Evolutionary conservation across 1,140 invertebrate species (phyloP), one percentile per base, ranked within the genome.

Genomic region (Mizuhopecten yessoensis): DNA sequence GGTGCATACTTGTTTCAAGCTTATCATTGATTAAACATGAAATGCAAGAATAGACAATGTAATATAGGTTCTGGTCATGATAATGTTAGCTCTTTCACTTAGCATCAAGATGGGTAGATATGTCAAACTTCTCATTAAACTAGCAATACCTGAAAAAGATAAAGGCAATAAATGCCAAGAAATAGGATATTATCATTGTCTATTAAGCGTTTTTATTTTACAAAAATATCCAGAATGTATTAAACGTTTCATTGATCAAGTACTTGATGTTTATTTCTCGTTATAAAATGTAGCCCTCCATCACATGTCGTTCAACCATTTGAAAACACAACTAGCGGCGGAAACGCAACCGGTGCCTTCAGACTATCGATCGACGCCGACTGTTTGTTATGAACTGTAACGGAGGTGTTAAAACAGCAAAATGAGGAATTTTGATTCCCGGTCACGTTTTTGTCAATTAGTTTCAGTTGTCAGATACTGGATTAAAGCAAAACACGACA

Each of bases 371-470:
- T 29, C 57, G 57, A 11, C n/a, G 23, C n/a, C 23, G 7, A 23
- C 5, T 7, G 23, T n/a, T 75, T 1, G 57, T 29, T 75, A 75
- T n/a, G 57, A n/a, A 75, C 29, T n/a, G 57, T 75, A 75, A n/a
- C 20, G 57, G 29, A 75, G 57, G 57, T 75, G 57, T n/a, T 75
- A 75, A 75, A n/a, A 75, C 23, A 75, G 57, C n/a, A 75, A 75
- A 75, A 75, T 75, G 57, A 75, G 23, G 57, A 17, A 75, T 29
- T 17, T 75, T 75, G 57, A 75, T 75, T 75, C 57, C 57, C 57
- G 57, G n/a, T 75, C 57, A 75, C 57, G 57, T 75, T 29, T 75
- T 75, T 17, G n/a, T 75, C 57, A 75, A 75, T 75, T 75, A 75
- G 57, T 75, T 75, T n/a, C 57, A 75, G 57, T 75, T 75, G 57